A percentile compares a stretch with the other conserved stretches of the same genome.
Evolutionary conservation across 2,113 vertebrate species (phyloP).

Genomic region (Blennius ocellaris): DNA sequence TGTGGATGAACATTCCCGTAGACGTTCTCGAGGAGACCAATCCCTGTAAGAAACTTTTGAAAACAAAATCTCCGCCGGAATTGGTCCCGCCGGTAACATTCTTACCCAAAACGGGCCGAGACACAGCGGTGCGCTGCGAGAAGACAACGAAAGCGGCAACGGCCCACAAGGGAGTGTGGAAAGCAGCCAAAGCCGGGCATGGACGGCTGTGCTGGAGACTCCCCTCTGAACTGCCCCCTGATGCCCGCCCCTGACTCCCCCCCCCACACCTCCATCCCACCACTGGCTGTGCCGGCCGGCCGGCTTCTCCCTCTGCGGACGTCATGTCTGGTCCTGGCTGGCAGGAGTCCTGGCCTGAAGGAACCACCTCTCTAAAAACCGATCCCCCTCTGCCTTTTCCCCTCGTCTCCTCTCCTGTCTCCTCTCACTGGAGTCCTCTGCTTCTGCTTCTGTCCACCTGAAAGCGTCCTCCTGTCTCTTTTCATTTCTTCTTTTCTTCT

Average conservation of each 20-base stretch:
- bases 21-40: slow-evolving; percentile 26
- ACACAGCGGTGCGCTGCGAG: slow-evolving; percentile 51
- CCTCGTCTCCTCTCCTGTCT: slow-evolving; percentile 66
- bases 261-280: no score
- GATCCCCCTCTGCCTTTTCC: slow-evolving; percentile 76
- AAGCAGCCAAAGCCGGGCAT: slow-evolving; percentile 52
- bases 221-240: slow-evolving; percentile 73
- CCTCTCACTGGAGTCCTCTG: slow-evolving; percentile 1
- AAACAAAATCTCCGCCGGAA: background rate
- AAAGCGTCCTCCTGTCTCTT: background rate
- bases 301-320: slow-evolving; percentile 91
- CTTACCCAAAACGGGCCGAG: slow-evolving; percentile 27
- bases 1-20: background rate
- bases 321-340: slow-evolving; percentile 96
- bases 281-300: slow-evolving; percentile 76
- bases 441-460: background rate
- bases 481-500: no score
- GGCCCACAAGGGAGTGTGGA: slow-evolving; percentile 57
- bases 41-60: slow-evolving; percentile 17
- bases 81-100: slow-evolving; percentile 9
- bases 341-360: slow-evolving; percentile 92
- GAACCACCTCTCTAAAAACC: slow-evolving; percentile 75
- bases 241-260: slow-evolving; percentile 71
- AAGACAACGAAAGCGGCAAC: slow-evolving; percentile 59
- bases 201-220: slow-evolving; percentile 62